Evolutionary conservation across 2,888 invertebrate genomes (phyloP).

Genomic region (Cosmopolites sordidus): DNA sequence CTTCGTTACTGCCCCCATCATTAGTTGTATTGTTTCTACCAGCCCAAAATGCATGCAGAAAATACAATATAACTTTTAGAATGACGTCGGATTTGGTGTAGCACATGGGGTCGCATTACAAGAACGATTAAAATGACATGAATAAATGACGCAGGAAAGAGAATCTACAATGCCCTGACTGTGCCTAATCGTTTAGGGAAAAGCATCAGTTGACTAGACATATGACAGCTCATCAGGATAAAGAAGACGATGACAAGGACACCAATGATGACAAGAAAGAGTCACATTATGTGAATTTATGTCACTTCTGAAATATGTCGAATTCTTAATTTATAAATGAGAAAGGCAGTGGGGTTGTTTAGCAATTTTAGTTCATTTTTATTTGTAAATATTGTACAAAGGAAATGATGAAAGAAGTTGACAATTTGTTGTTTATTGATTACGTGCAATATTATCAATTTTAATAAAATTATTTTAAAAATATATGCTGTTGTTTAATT

Average conservation of each 20-base stretch:
- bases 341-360: too few species aligned
- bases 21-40: conserved; percentile 80
- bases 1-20: conserved; percentile 76
- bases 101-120: conserved; percentile 95
- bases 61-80: conserved; percentile 94
- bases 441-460: conserved; percentile 29
- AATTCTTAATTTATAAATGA: conserved; percentile 1
- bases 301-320: conserved; percentile 8
- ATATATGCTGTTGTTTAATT: not conserved
- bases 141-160: conserved; percentile 73
- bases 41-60: conserved; percentile 96
- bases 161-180: conserved; percentile 91
- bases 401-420: conserved; percentile 21
- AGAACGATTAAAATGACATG: conserved; percentile 71
- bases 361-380: not conserved
- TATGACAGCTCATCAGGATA: conserved; percentile 96
- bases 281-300: not conserved
- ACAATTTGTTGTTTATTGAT: conserved; percentile 31
- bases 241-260: conserved; percentile 68
- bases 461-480: conserved; percentile 28
- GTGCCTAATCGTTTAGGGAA: conserved; percentile 91
- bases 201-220: conserved; percentile 93
- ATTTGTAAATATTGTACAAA: conserved; percentile 33
- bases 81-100: conserved; percentile 98
- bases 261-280: not conserved